These are phyloP conservation scores for Oreortyx pictus DNA, from an alignment of 2,797 vertebrate species.

Conservation along the genomic window DNA sequence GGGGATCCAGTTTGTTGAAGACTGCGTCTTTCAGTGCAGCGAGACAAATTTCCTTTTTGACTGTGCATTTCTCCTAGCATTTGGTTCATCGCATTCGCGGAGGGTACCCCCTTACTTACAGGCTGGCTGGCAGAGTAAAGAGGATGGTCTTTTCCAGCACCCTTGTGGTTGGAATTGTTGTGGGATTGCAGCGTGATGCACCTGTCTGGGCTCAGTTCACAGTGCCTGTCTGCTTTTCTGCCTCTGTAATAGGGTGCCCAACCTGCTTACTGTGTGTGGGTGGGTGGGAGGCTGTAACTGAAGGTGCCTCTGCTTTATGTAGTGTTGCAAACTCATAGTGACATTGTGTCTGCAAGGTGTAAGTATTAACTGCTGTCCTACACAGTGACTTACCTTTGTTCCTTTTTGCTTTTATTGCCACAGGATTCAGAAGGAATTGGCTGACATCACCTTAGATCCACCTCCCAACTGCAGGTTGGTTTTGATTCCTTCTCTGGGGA, in stretches of 20 bases:
- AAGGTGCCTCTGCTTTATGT: neutral
- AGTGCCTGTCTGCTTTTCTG: neutral
- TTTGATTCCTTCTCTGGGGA: neutral
- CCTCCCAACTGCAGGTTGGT: constrained; percentile 95
- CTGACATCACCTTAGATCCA: constrained; percentile 95
- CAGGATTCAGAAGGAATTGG: constrained; percentile 98
- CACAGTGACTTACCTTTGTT: constrained; percentile 56
- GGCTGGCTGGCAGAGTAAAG: neutral
- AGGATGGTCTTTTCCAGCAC: neutral
- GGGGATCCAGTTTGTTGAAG: neutral
- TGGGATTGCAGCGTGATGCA: neutral
- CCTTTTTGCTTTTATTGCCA: constrained; percentile 36
- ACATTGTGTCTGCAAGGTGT: neutral
- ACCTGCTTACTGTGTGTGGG: neutral
- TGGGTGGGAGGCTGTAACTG: neutral
- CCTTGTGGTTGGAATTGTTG: neutral
- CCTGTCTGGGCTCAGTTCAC: neutral
- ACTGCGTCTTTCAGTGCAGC: neutral
- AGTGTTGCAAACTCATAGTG: neutral
- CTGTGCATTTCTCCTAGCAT: neutral
- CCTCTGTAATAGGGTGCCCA: neutral
- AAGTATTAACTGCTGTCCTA: neutral
- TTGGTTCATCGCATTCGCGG: neutral
- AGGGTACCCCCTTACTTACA: constrained; percentile 17
- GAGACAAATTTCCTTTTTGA: constrained; percentile 35